These are phyloP conservation scores for Limosa lapponica DNA, from an alignment of 2,797 vertebrate genomes.

Conservation along the genomic window DNA sequence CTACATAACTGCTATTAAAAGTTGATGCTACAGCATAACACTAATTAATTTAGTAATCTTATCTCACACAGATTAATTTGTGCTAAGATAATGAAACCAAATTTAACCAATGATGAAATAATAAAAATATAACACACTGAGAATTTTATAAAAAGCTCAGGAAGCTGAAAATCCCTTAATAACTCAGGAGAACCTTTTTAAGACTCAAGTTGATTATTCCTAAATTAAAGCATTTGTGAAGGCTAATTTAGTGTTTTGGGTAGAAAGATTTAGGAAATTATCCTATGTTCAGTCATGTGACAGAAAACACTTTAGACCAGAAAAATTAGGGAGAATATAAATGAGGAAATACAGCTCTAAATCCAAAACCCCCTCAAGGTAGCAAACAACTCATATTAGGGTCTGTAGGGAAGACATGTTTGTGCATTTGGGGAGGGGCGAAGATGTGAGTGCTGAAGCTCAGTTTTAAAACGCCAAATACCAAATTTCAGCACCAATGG, in stretches of 20 bases:
- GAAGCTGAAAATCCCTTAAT: not conserved
- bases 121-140: not conserved
- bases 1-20: not conserved
- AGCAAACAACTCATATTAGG: not conserved
- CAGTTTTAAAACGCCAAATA: not conserved
- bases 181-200: not conserved
- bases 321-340: not conserved
- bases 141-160: not conserved
- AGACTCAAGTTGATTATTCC: not conserved
- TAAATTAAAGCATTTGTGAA: not conserved
- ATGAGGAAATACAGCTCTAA: not conserved
- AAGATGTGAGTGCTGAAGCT: not conserved
- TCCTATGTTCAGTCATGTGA: not conserved
- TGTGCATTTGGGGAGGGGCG: not conserved
- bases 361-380: not conserved
- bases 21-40: not conserved
- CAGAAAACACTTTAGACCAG: not conserved
- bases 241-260: not conserved
- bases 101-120: not conserved
- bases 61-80: not conserved
- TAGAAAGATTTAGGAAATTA: not conserved
- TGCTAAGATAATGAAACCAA: not conserved
- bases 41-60: not conserved
- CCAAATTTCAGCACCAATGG: not conserved
- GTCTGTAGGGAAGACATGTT: not conserved